Evolutionary conservation across 2,888 invertebrate species (phyloP), one percentile per base, ranked within the genome.

Genomic region (Proisotoma minuta): DNA sequence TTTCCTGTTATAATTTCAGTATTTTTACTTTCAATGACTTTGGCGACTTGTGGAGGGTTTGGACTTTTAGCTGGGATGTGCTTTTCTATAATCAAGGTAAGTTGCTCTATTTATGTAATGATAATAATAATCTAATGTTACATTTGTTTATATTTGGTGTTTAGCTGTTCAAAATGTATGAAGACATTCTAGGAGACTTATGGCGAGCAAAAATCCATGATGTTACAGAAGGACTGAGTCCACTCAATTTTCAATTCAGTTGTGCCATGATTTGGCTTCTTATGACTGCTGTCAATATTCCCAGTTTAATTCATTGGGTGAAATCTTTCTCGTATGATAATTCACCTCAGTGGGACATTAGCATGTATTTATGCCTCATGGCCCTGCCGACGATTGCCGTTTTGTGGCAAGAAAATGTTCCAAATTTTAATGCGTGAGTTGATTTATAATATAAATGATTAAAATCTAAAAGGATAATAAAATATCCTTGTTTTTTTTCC

Each of bases 281-380:
- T 18, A 81, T 85, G 28, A 81, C 88, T 0, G 67, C 84, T n/a
- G 78, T 89, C 40, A 88, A 87, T 77, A 71, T 87, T 12, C 90
- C 91, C 0, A 83, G 85, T 47, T 82, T 87, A 18, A 76, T 91
- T 47, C 87, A 88, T 3, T 91, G 91, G 91, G 87, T 89, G 0
- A 85, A 85, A 75, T 88, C 87, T 79, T 88, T 86, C 74, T 84
- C 84, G 89, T 89, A 81, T 26, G n/a, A 24, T n/a, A 28, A 20
- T 24, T 3, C 52, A 10, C 63, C 68, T n/a, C 70, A 72, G 48
- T 69, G 66, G 65, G 72, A 72, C 59, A 58, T 72, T 43, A 64
- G 66, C 23, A 53, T 71, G 54, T 71, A 70, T 40, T 48, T 73
- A 0, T 60, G 67, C 34, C 61, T 73, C 5, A 65, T 73, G 60